Base-by-base conservation (phyloP, 2,888 invertebrate species). In the Cephus sareptanus region DNA sequence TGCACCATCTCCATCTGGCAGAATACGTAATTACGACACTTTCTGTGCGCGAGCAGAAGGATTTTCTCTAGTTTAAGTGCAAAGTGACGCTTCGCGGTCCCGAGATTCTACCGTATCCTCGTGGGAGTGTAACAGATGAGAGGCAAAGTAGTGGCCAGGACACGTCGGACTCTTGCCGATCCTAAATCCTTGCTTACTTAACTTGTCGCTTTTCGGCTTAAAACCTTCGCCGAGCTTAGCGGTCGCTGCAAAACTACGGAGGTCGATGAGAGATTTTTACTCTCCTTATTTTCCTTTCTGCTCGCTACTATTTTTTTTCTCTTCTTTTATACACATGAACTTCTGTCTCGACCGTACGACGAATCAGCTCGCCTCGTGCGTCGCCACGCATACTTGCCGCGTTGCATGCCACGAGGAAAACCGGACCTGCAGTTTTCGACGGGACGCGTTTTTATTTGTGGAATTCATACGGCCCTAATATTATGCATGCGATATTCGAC, bases 191-290 rank as follows among this genome's bases (percentile, higher is more conserved):
- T 87, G 88, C 88, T 90, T 89, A 89, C 88, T 89, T 88, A 89
- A 90, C 90, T 90, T 86, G 88, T 85, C 89, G 89, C 89, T 90
- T 90, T 88, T 87, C 89, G 86, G 90, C 87, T 90, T 89, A 89
- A 85, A 87, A 81, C 87, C 86, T 86, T 81, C 83, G 79, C 83
- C 84, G 82, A 56, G 88, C 85, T 88, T 86, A 85, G 87, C 82
- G 87, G 87, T 86, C 84, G 83, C 82, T 81, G 82, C 75, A 31
- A 30, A 34, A 31, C 71, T 71, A 75, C 81, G 80, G 83, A 79
- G 34, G 76, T 35, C 74, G 74, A 74, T 74, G 74, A 34, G 74
- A 34, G 35, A 74, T 74, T 56, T 56, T 56, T 23, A 56, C 9
- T 56, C 56, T 56, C 9, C 23, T 56, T 56, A 56, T 56, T 56